phyloP scores from a whole-genome alignment of 1,140 invertebrate species.

The Drosophila arawakana region DNA sequence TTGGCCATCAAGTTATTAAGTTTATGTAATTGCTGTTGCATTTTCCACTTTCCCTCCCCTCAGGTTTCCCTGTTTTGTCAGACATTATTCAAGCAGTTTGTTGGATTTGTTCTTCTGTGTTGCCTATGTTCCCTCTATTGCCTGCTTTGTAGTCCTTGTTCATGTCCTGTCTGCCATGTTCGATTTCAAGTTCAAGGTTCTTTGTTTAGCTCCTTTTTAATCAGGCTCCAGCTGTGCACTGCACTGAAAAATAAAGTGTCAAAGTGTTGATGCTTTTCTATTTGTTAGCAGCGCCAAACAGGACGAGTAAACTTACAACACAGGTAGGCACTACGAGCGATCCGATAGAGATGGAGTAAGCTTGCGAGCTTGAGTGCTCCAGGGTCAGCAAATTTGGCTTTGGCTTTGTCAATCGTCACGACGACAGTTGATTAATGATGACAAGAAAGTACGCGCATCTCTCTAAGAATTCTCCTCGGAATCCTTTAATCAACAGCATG shows the following conservation, averaged over 20 bases:
- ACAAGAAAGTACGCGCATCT: conserved; percentile 66
- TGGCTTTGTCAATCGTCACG: conserved; percentile 71
- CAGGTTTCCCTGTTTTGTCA: neutral
- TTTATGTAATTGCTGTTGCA: conserved; percentile 79
- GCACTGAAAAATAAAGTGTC: conserved; percentile 76
- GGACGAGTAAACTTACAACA: conserved; percentile 8
- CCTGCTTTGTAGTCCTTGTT: neutral
- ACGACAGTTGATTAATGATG: conserved; percentile 77
- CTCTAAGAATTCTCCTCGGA: conserved; percentile 1
- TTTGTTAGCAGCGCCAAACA: conserved; percentile 57
- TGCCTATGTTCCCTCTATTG: conserved; percentile 4
- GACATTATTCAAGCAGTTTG: conserved; percentile 44
- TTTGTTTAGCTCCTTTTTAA: conserved; percentile 45
- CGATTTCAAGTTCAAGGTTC: conserved; percentile 63
- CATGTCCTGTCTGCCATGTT: conserved; percentile 28
- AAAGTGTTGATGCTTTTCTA: conserved; percentile 65
- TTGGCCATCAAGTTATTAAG: conserved; percentile 73
- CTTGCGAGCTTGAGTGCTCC: conserved; percentile 6
- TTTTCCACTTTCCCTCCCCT: conserved; percentile 16
- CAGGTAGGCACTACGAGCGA: neutral
- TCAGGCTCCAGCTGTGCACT: conserved; percentile 74
- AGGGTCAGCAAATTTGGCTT: conserved; percentile 63
- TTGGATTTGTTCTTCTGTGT: conserved; percentile 9
- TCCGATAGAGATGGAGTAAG: neutral
- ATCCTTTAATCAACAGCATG: conserved; percentile 74